Percentiles rank a stretch among this genome's conserved stretches.
These are phyloP conservation scores for Poliocrania exsul DNA, from an alignment of 2,797 vertebrate genomes.

Conservation along the genomic window DNA sequence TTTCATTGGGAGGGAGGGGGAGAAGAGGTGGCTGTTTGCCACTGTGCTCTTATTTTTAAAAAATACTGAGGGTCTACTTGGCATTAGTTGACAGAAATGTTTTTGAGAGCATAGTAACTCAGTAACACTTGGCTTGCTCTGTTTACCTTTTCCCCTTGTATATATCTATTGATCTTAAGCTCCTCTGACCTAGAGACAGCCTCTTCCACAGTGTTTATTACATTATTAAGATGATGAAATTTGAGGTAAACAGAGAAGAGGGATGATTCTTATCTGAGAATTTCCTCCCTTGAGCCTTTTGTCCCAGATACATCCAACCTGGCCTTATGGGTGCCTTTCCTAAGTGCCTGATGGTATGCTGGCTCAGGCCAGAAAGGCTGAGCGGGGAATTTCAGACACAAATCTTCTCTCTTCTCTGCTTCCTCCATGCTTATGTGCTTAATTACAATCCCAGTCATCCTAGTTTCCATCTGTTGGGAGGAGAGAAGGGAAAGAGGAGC, in stretches of 20 bases:
- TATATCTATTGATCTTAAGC: neutral
- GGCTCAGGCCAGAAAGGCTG: neutral
- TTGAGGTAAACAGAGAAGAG: neutral
- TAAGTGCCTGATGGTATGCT: neutral
- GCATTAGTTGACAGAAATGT: neutral
- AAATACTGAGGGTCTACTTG: neutral
- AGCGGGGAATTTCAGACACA: neutral
- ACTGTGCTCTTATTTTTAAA: neutral
- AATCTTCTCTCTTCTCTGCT: neutral
- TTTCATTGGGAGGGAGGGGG: rapidly evolving
- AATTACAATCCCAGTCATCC: conserved; percentile 4
- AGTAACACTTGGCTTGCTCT: neutral
- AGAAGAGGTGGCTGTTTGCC: neutral
- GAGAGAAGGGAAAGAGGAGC: neutral
- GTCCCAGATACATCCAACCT: neutral
- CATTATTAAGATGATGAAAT: neutral
- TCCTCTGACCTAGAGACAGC: neutral
- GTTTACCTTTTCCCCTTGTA: neutral
- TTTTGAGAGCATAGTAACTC: neutral
- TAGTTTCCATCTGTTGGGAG: neutral
- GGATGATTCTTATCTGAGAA: neutral
- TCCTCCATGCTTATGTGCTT: neutral
- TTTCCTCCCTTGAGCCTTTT: conserved; percentile 14
- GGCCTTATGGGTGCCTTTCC: neutral
- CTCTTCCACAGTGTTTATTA: neutral